These are phyloP conservation scores for Trichogramma dendrolimi DNA, from an alignment of 2,888 invertebrate species.

Conservation along the genomic window DNA sequence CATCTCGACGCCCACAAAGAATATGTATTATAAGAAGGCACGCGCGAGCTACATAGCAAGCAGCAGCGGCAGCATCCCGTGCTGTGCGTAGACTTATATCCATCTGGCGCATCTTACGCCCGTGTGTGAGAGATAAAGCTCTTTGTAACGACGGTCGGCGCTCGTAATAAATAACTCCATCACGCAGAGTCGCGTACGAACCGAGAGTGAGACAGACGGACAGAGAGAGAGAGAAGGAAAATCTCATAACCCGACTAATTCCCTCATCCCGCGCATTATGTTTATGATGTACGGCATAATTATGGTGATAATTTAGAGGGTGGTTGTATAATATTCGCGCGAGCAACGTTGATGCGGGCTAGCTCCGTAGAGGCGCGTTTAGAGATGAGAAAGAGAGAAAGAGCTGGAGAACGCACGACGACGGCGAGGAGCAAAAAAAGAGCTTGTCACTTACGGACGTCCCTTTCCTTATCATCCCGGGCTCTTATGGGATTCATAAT, in stretches of 20 bases:
- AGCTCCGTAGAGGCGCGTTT: neutral
- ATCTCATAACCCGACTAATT: conserved; percentile 32
- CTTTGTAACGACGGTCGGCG: conserved; percentile 9
- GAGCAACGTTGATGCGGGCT: no score
- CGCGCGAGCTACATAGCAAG: no score
- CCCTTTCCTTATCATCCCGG: conserved; percentile 18
- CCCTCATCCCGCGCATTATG: conserved; percentile 25
- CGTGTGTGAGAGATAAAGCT: no score
- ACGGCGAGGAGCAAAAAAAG: neutral
- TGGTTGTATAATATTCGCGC: no score
- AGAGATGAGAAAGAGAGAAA: conserved; percentile 8
- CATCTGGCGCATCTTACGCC: no score
- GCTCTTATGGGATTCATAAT: conserved; percentile 37
- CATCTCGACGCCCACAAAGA: no score
- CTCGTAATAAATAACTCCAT: conserved; percentile 25
- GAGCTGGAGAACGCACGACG: conserved; percentile 10
- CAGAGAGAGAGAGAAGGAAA: conserved; percentile 18
- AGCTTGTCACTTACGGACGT: conserved; percentile 16
- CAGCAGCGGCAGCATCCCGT: no score
- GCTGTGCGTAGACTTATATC: no score
- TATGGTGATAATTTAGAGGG: conserved; percentile 42
- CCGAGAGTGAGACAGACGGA: neutral
- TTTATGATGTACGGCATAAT: conserved; percentile 43
- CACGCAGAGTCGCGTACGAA: conserved; percentile 11
- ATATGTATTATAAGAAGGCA: no score